These are phyloP conservation scores for Ceratotherium simum DNA, from an alignment of 2,113 vertebrate species.

Conservation along the genomic window DNA sequence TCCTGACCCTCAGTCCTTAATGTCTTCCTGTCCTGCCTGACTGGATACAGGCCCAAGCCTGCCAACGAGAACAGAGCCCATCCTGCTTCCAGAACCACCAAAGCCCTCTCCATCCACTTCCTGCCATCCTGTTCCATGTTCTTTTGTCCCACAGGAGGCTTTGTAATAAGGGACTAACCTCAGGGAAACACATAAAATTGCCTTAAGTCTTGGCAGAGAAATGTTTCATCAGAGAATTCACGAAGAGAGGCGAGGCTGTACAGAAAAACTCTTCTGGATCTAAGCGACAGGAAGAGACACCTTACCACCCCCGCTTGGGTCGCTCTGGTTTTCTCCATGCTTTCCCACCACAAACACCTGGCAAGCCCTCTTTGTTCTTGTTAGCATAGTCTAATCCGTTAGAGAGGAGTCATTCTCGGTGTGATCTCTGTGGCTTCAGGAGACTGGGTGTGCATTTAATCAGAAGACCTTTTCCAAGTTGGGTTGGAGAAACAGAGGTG, in stretches of 20 bases:
- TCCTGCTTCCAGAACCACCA: neutral
- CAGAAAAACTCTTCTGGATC: neutral
- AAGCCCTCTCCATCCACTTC: neutral
- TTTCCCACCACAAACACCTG: neutral
- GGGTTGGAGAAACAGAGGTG: neutral
- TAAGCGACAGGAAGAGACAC: neutral
- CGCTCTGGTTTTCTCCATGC: neutral
- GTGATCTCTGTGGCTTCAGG: neutral
- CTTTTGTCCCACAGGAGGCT: neutral
- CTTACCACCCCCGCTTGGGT: neutral
- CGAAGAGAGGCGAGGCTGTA: neutral
- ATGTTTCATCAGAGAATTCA: neutral
- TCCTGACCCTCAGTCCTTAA: neutral
- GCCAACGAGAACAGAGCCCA: neutral
- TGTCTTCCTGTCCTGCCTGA: neutral
- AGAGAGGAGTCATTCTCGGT: neutral
- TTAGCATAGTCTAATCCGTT: neutral
- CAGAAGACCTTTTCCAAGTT: neutral
- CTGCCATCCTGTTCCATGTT: neutral
- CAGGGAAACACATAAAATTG: neutral
- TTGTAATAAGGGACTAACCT: neutral
- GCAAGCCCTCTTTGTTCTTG: neutral
- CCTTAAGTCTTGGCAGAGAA: neutral
- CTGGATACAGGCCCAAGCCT: neutral
- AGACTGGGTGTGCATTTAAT: neutral